Evolutionary conservation across 2,797 vertebrate species (phyloP).

Genomic region (Megalops cyprinoides): DNA sequence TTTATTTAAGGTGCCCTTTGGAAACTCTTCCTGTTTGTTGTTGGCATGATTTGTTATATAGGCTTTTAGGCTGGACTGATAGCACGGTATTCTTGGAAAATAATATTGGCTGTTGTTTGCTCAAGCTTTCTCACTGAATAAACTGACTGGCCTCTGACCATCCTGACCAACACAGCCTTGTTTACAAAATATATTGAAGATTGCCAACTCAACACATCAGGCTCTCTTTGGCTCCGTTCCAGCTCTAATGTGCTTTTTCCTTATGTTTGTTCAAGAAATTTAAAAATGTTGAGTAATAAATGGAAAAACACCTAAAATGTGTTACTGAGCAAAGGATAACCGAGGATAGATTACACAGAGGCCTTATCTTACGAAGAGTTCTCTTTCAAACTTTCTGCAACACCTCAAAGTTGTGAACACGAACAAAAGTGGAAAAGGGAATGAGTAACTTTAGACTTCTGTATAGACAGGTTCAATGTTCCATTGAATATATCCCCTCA

Average conservation of each 20-base stretch:
- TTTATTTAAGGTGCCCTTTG: background rate
- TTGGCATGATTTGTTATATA: background rate
- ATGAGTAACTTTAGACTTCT: no score
- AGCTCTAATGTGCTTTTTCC: background rate
- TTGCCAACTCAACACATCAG: background rate
- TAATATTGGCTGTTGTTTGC: conserved; percentile 42
- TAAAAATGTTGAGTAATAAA: no score
- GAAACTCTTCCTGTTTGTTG: background rate
- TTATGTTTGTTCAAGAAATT: background rate
- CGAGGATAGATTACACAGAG: no score
- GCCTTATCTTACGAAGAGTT: no score
- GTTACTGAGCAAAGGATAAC: no score
- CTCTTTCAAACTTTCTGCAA: no score
- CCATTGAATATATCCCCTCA: no score
- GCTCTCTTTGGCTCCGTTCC: background rate
- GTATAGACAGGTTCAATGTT: no score
- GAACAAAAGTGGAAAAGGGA: no score
- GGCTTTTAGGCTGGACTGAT: background rate
- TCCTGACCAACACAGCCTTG: conserved; percentile 14
- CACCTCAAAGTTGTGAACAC: no score
- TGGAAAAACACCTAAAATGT: no score
- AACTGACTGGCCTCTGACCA: conserved; percentile 24
- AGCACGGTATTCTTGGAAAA: conserved; percentile 1
- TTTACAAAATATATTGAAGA: conserved; percentile 30
- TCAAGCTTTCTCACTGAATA: conserved; percentile 31